A percentile compares a stretch with the other conserved stretches of the same genome.
phyloP scores from a whole-genome alignment of 37 sponge, comb jelly and placozoan species.

The Halisarca cf. caerulea region DNA sequence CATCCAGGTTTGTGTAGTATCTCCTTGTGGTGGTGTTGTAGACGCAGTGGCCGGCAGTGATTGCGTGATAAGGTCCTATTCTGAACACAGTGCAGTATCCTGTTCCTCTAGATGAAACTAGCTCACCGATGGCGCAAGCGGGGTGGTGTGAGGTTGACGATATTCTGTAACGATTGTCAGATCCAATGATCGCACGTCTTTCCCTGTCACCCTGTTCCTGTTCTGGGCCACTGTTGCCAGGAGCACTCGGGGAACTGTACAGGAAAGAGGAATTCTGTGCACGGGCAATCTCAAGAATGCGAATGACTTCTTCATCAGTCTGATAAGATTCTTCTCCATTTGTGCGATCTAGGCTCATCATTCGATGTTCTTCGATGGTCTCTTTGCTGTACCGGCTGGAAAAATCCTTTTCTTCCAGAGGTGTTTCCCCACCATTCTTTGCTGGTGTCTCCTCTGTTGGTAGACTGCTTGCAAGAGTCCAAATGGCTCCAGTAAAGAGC shows the following conservation, averaged over 20 bases:
- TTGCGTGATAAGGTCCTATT: background rate
- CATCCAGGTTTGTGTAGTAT: background rate
- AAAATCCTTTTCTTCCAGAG: background rate
- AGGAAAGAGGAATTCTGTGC: background rate
- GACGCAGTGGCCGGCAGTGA: constrained; percentile 2
- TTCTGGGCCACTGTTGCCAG: too few relatives aligned
- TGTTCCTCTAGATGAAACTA: too few relatives aligned
- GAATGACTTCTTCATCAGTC: constrained; percentile 7
- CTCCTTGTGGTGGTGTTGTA: background rate
- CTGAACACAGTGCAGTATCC: background rate
- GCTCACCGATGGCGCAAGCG: too few relatives aligned
- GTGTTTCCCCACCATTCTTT: too few relatives aligned
- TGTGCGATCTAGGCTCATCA: background rate
- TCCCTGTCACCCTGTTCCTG: too few relatives aligned
- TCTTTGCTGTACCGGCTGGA: background rate
- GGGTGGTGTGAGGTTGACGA: too few relatives aligned
- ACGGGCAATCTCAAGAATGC: background rate
- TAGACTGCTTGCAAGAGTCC: too few relatives aligned
- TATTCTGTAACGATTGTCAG: too few relatives aligned
- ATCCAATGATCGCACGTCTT: too few relatives aligned
- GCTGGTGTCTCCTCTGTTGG: too few relatives aligned
- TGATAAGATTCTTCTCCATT: background rate
- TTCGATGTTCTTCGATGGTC: background rate
- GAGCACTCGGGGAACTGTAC: too few relatives aligned
- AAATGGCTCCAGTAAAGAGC: too few relatives aligned